phyloP scores from a whole-genome alignment of 2,113 vertebrate species.

The Trachemys scripta region DNA sequence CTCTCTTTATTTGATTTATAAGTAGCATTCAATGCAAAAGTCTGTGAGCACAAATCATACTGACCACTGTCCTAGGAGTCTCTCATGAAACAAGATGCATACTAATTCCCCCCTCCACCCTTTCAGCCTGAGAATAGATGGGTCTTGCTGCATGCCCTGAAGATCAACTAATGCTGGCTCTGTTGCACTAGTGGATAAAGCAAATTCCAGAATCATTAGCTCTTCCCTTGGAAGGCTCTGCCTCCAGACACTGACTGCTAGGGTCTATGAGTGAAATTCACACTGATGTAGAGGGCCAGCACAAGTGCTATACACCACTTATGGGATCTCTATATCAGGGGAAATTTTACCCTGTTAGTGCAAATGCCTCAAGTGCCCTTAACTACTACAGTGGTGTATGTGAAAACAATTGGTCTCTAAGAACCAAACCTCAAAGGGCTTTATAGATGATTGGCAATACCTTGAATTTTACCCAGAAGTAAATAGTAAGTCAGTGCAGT shows the following conservation, averaged over 20 bases:
- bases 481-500: not conserved
- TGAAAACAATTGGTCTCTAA: not conserved
- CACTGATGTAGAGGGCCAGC: not conserved
- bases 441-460: not conserved
- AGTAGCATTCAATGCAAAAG: not conserved
- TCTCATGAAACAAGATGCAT: not conserved
- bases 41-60: accelerated
- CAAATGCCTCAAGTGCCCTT: too few species aligned
- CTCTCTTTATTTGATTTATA: not conserved
- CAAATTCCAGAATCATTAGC: not conserved
- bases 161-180: not conserved
- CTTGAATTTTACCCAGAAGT: not conserved
- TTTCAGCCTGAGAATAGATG: not conserved
- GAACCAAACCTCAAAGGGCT: not conserved
- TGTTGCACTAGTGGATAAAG: not conserved
- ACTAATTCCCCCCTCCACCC: not conserved
- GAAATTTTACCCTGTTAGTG: not conserved
- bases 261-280: not conserved
- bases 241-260: not conserved
- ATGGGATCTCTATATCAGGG: not conserved
- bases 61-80: not conserved
- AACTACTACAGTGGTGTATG: not conserved
- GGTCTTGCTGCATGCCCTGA: not conserved
- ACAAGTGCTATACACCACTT: not conserved
- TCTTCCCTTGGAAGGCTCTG: too few species aligned